Evolutionary conservation across 30 jellyfish, hydroid and myxozoan species (phyloP).

Genomic region (Aurelia coerulea): DNA sequence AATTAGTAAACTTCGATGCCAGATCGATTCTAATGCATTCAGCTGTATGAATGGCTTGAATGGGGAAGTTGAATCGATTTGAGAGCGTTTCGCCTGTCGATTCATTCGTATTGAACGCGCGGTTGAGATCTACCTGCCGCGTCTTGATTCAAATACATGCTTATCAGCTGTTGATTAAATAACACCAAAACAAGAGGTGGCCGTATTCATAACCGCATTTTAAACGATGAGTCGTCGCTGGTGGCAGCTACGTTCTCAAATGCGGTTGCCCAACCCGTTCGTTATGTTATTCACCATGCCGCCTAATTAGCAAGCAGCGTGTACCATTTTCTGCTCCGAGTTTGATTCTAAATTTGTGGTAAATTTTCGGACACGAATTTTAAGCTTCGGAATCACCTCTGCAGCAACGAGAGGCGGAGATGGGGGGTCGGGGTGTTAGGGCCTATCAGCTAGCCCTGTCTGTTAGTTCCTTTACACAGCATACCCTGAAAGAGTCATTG

Average conservation of each 20-base stretch:
- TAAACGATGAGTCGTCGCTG: neutral
- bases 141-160: constrained; percentile 1
- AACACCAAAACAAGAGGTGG: constrained; percentile 56
- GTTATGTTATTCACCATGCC: neutral
- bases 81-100: neutral
- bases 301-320: neutral
- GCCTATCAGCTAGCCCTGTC: too few species aligned
- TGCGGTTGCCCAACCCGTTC: constrained; percentile 27
- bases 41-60: constrained; percentile 23
- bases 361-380: too few species aligned
- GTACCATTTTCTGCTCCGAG: neutral
- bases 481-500: too few species aligned
- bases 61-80: neutral
- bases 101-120: constrained; percentile 20
- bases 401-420: too few species aligned
- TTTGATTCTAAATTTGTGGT: too few species aligned
- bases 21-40: constrained; percentile 26
- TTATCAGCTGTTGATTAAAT: constrained; percentile 35
- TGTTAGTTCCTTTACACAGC: too few species aligned
- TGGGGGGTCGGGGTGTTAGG: too few species aligned
- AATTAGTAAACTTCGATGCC: constrained; percentile 29
- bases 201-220: constrained; percentile 59
- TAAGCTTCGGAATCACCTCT: too few species aligned
- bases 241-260: constrained; percentile 7
- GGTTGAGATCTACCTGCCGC: constrained; percentile 43